Evolutionary conservation across 2,113 vertebrate species (phyloP).

Genomic region (Lonchura striata): DNA sequence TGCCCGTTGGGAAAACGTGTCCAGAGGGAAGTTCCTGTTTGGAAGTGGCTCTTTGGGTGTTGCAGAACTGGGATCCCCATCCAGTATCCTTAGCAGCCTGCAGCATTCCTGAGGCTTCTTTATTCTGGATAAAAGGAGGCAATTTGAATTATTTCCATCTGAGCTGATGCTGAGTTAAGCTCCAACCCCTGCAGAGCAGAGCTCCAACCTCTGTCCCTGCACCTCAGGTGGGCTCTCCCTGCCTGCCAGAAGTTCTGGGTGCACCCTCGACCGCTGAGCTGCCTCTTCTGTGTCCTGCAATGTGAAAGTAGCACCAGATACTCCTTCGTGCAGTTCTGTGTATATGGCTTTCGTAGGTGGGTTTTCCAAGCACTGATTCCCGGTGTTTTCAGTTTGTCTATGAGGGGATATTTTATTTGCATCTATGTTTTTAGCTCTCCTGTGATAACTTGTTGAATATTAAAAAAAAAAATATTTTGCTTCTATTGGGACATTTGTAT

Average conservation of each 20-base stretch:
- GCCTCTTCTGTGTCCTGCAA: constrained; percentile 68
- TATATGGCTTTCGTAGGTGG: constrained; percentile 75
- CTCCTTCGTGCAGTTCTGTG: constrained; percentile 70
- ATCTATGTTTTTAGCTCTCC: constrained; percentile 88
- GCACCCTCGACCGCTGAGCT: constrained; percentile 64
- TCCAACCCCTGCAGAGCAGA: constrained; percentile 51
- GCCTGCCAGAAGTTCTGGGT: constrained; percentile 29
- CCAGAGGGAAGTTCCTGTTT: background rate
- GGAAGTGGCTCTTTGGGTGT: background rate
- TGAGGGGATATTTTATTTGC: constrained; percentile 79
- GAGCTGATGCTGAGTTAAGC: constrained; percentile 45
- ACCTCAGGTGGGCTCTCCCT: constrained; percentile 1
- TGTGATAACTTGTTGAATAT: constrained; percentile 87
- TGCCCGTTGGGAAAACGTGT: fast-evolving
- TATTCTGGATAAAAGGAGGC: background rate
- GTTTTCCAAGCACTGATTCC: constrained; percentile 76
- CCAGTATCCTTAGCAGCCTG: background rate
- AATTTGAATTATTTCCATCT: background rate
- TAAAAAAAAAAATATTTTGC: constrained; percentile 92
- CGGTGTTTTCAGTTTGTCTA: constrained; percentile 73
- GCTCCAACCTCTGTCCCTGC: constrained; percentile 8
- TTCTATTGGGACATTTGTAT: constrained; percentile 92
- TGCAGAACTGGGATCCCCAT: background rate
- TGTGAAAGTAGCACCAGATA: constrained; percentile 67
- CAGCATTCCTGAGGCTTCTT: background rate